Evolutionary conservation across 2,888 invertebrate species (phyloP), one percentile per base, ranked within the genome.

Genomic region (Tetropium fuscum): DNA sequence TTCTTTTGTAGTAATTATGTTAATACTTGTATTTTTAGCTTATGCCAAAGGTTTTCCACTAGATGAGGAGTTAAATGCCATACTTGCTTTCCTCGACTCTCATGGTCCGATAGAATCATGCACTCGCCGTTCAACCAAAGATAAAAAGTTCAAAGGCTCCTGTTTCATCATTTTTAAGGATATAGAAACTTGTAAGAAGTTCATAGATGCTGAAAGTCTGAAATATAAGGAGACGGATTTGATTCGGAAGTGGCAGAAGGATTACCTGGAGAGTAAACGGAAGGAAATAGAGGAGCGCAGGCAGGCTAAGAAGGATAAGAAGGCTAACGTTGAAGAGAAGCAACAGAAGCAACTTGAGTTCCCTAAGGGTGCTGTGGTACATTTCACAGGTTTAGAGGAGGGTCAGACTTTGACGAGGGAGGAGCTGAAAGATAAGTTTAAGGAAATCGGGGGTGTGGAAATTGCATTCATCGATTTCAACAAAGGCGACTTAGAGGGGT

Each of bases 21-120:
- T n/a, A n/a, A n/a, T n/a, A n/a, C n/a, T n/a, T n/a, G n/a, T n/a
- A n/a, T n/a, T n/a, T 49, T 49, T 40, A 81, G 86, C 94, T 10
- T 98, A 98, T 76, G 90, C 90, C 44, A 97, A 97, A 85, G 94
- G 94, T 3, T 95, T 95, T 74, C 89, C 92, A 0, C 86, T 88
- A 73, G 89, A 87, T 63, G 85, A 87, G 3, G 80, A 83, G 0
- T 84, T 86, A 4, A 91, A 93, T 68, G 87, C 89, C 3, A 80
- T 96, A 3, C 84, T 94, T 47, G 87, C 85, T 51, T 95, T 88
- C 80, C 90, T 95, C 73, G 87, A 87, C 62, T 81, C 86, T 8
- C 87, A 86, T 76, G 92, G 92, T 0, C 73, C 76, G 0, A 64
- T 78, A 0, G 90, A 91, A 45, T 90, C 90, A 71, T 83, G 94